Conservation (phyloP, 2,113 vertebrate species). For the Mustela lutreola region DNA sequence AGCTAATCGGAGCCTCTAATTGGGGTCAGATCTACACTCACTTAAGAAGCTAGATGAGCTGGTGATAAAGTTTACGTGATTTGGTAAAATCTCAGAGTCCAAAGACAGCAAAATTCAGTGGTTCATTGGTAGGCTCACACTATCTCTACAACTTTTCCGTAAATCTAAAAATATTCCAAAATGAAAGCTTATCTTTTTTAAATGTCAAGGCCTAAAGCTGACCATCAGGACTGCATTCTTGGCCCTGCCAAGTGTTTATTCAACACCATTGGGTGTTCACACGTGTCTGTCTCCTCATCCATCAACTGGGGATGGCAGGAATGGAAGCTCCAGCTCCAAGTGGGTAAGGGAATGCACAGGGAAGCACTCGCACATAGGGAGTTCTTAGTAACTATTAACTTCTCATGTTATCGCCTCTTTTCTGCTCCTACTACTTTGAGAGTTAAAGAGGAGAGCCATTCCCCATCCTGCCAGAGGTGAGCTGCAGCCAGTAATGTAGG, state of each 20-base stretch:
- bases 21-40: not conserved
- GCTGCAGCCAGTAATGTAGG: rapidly evolving
- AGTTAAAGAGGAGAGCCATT: too few species aligned
- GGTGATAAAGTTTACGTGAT: not conserved
- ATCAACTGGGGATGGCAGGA: rapidly evolving
- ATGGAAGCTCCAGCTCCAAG: not conserved
- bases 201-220: not conserved
- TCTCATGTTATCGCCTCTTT: not conserved
- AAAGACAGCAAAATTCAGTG: not conserved
- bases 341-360: not conserved
- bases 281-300: rapidly evolving
- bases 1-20: not conserved
- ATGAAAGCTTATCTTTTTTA: not conserved
- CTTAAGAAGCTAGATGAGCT: not conserved
- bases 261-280: rapidly evolving
- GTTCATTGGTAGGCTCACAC: not conserved
- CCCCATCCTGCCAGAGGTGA: not conserved
- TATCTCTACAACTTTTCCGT: not conserved
- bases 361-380: rapidly evolving
- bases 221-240: rapidly evolving
- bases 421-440: not conserved
- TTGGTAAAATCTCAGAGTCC: not conserved
- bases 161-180: not conserved
- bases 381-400: not conserved
- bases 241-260: not conserved